Evolutionary conservation across 2,113 vertebrate genomes (phyloP).

Genomic region (Phrynocephalus versicolor): DNA sequence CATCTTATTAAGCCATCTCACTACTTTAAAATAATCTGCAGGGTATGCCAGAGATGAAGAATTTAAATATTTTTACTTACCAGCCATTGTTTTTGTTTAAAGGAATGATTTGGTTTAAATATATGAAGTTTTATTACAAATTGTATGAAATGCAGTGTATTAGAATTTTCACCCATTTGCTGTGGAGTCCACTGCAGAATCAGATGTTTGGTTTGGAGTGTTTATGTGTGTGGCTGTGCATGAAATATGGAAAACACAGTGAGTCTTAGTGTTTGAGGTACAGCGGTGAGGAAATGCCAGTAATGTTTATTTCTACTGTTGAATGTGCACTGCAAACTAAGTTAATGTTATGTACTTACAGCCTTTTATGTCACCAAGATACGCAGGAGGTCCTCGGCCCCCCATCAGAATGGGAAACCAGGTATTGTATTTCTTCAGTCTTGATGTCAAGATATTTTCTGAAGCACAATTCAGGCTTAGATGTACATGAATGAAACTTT

Average conservation of each 20-base stretch:
- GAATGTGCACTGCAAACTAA: conserved; percentile 61
- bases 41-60: conserved; percentile 40
- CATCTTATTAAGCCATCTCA: conserved; percentile 32
- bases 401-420: conserved; percentile 98
- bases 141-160: conserved; percentile 54
- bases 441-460: neutral
- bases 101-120: conserved; percentile 46
- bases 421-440: conserved; percentile 74
- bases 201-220: neutral
- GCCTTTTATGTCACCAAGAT: conserved; percentile 99
- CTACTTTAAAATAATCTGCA: conserved; percentile 37
- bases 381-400: conserved; percentile 94
- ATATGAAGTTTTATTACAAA: conserved; percentile 52
- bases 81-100: conserved; percentile 19
- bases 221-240: neutral
- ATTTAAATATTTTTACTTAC: conserved; percentile 37
- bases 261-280: neutral
- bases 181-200: neutral
- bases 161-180: neutral
- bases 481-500: neutral
- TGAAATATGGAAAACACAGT: neutral
- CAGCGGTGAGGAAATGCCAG: neutral
- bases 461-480: conserved; percentile 2
- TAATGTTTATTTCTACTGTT: conserved; percentile 42
- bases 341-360: conserved; percentile 77